These are phyloP conservation scores for Phaedon cochleariae DNA, from an alignment of 2,888 invertebrate species.

Conservation along the genomic window DNA sequence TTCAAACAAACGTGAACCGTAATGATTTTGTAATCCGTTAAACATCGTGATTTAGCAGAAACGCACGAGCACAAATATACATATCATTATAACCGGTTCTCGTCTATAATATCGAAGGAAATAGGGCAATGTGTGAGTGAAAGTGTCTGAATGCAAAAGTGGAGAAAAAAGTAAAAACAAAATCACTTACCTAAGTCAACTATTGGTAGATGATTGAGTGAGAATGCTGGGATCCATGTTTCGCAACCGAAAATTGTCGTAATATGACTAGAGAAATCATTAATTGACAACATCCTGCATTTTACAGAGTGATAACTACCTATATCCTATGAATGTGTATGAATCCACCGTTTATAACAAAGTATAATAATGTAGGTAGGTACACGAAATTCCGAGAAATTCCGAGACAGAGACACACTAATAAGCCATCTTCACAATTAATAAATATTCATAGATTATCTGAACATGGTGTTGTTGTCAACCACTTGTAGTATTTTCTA, in stretches of 20 bases:
- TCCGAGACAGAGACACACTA: no score
- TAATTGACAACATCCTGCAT: not conserved
- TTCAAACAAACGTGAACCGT: not conserved
- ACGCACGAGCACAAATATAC: conserved; percentile 37
- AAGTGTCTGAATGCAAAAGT: conserved; percentile 53
- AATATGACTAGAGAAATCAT: conserved; percentile 32
- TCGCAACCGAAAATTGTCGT: conserved; percentile 26
- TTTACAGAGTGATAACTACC: not conserved
- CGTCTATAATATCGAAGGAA: conserved; percentile 39
- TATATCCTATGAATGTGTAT: no score
- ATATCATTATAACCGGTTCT: conserved; percentile 40
- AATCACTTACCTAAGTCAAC: conserved; percentile 16
- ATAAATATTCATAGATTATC: no score
- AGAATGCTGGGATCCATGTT: conserved; percentile 11
- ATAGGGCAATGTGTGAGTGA: conserved; percentile 58
- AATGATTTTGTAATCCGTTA: conserved; percentile 36
- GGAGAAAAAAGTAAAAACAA: conserved; percentile 43
- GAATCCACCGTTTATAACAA: not conserved
- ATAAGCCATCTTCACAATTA: no score
- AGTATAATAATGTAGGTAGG: no score
- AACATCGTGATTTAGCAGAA: conserved; percentile 37
- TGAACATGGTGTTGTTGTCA: no score
- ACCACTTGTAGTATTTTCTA: no score
- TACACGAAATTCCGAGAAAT: no score
- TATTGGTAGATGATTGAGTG: not conserved